A percentile compares a stretch with the other conserved stretches of the same genome.
Evolutionary conservation across 2,888 invertebrate species (phyloP).

Genomic region (Brenthis ino): DNA sequence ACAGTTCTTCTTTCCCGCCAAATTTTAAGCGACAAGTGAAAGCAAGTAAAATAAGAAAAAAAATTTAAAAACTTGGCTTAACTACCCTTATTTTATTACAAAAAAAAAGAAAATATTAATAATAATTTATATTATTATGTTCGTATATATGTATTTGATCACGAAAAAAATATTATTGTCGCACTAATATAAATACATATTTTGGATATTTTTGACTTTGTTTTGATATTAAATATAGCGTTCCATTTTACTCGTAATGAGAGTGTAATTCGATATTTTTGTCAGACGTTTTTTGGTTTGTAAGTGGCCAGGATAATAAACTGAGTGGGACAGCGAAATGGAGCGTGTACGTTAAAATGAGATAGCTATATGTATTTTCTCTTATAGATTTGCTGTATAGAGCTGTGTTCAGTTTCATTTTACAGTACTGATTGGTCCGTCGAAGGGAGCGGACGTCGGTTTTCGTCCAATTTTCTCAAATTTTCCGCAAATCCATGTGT

Average conservation of each 20-base stretch:
- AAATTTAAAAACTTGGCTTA: too few relatives aligned
- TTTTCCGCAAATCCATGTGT: conserved; percentile 47
- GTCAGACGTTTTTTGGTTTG: conserved; percentile 52
- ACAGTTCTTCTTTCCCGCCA: too few relatives aligned
- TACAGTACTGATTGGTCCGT: conserved; percentile 46
- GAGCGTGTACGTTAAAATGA: conserved; percentile 46
- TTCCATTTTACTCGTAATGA: conserved; percentile 53
- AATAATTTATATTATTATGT: too few relatives aligned
- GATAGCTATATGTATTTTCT: conserved; percentile 63
- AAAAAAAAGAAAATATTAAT: too few relatives aligned
- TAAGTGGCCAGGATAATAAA: conserved; percentile 58
- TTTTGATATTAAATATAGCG: conserved; percentile 38
- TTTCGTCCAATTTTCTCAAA: conserved; percentile 37
- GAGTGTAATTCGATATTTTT: conserved; percentile 56
- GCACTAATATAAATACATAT: background rate
- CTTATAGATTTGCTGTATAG: conserved; percentile 75
- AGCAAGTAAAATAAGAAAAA: too few relatives aligned
- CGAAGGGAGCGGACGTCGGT: conserved; percentile 41
- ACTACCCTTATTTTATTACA: too few relatives aligned
- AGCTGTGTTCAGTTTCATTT: conserved; percentile 45
- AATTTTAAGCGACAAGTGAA: too few relatives aligned
- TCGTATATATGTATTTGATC: too few relatives aligned
- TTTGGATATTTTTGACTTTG: background rate
- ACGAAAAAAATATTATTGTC: too few relatives aligned
- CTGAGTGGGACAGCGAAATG: conserved; percentile 49